phyloP scores from a whole-genome alignment of 2,888 invertebrate genomes.

The Apomyelois bistriatella region DNA sequence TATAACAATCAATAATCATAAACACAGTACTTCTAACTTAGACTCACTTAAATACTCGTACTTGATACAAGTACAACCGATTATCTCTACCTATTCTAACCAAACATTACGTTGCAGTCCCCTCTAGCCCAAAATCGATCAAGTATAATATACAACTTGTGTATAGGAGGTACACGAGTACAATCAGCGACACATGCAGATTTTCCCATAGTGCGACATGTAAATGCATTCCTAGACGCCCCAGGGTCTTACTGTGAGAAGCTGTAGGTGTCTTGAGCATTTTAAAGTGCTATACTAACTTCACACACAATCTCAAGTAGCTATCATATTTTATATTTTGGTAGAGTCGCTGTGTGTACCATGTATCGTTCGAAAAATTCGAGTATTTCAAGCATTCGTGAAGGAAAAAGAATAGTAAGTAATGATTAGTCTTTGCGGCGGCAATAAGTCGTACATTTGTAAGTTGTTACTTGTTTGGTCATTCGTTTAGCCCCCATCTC shows the following conservation, averaged over 20 bases:
- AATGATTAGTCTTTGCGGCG: too few relatives aligned
- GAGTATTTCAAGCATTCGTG: too few relatives aligned
- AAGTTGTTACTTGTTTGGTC: too few relatives aligned
- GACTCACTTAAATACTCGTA: background rate
- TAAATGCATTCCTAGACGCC: slow-evolving; percentile 14
- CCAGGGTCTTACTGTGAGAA: slow-evolving; percentile 2
- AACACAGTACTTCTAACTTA: background rate
- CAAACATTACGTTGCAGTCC: slow-evolving; percentile 16
- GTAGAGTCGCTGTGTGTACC: background rate
- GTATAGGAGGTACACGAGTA: slow-evolving; percentile 25
- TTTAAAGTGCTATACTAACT: slow-evolving; percentile 1
- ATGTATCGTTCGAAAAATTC: too few relatives aligned
- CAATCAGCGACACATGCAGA: slow-evolving; percentile 65
- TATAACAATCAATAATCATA: too few relatives aligned
- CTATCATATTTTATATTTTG: background rate
- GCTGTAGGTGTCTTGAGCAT: slow-evolving; percentile 6
- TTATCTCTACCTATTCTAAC: background rate
- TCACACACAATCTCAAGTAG: background rate
- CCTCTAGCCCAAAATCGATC: slow-evolving; percentile 13
- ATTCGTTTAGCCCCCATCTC: too few relatives aligned
- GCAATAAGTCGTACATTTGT: too few relatives aligned
- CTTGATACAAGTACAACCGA: background rate
- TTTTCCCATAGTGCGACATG: slow-evolving; percentile 65
- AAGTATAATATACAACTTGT: slow-evolving; percentile 9
- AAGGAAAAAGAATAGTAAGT: too few relatives aligned